These are phyloP conservation scores for Peucedramus taeniatus DNA, from an alignment of 2,113 vertebrate species.

Conservation along the genomic window DNA sequence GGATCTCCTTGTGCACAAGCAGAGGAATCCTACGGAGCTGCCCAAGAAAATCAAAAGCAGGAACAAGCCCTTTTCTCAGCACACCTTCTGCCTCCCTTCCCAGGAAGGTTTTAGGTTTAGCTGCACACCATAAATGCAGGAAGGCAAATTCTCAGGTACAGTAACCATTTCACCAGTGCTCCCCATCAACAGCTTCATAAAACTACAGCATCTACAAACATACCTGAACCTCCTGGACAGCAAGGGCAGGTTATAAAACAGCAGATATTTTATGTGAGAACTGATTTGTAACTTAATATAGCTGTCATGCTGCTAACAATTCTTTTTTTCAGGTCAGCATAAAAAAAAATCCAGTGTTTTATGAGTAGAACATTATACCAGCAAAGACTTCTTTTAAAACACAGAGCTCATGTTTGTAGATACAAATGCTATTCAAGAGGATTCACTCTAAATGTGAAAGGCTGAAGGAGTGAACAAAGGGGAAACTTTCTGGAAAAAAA, in stretches of 20 bases:
- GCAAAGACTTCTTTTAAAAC: not conserved
- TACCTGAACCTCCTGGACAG: not conserved
- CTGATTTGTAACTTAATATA: not conserved
- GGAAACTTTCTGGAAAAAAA: not conserved
- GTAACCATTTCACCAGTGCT: not conserved
- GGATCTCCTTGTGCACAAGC: not conserved
- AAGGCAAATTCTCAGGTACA: not conserved
- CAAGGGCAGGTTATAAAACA: not conserved
- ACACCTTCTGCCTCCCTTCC: not conserved
- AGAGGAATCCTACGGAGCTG: not conserved
- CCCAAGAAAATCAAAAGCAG: not conserved
- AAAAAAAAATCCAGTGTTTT: not conserved
- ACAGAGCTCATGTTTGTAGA: not conserved
- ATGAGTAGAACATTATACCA: not conserved
- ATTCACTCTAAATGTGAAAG: not conserved
- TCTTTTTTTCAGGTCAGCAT: not conserved
- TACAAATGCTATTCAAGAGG: not conserved
- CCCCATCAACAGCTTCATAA: not conserved
- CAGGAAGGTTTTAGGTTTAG: not conserved
- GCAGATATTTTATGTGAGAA: not conserved
- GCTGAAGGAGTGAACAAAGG: not conserved
- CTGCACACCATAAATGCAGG: not conserved
- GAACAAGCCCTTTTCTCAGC: not conserved
- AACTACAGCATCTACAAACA: not conserved
- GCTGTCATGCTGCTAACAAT: not conserved